Percentiles rank a stretch among this genome's conserved stretches.
These are phyloP conservation scores for Podargus strigoides DNA, from an alignment of 2,797 vertebrate genomes.

Conservation along the genomic window DNA sequence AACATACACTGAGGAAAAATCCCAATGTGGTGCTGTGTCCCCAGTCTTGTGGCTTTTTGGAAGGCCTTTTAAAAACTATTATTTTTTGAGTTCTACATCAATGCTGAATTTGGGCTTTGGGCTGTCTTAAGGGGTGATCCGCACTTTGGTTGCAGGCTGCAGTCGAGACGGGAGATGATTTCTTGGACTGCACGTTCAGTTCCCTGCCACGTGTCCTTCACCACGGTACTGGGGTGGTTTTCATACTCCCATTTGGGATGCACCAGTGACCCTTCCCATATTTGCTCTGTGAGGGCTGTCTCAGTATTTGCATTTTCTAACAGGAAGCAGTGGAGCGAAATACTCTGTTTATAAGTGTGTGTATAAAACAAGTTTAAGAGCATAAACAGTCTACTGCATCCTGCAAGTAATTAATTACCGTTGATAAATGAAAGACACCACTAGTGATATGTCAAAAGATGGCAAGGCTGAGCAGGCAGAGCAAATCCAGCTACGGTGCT, in stretches of 20 bases:
- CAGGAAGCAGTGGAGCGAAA: background rate
- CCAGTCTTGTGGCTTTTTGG: background rate
- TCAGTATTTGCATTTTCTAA: background rate
- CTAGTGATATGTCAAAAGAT: background rate
- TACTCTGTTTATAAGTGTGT: background rate
- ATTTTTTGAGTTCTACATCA: background rate
- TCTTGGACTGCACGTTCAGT: background rate
- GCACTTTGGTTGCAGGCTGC: rapidly evolving
- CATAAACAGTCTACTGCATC: background rate
- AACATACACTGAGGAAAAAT: background rate
- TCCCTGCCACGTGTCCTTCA: background rate
- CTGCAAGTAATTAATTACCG: background rate
- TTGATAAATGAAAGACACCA: background rate
- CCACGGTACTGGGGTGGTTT: background rate
- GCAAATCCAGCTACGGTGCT: background rate
- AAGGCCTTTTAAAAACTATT: background rate
- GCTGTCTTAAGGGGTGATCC: background rate
- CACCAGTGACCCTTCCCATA: background rate
- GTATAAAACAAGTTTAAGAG: background rate
- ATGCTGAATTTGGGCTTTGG: background rate
- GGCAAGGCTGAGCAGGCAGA: background rate
- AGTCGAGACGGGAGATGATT: background rate
- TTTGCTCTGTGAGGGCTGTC: background rate
- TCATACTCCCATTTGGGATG: background rate
- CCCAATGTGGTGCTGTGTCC: background rate